Percentiles rank a stretch among this genome's conserved stretches.
These are phyloP conservation scores for Phalacrocorax aristotelis DNA, from an alignment of 2,113 vertebrate genomes.

Conservation along the genomic window DNA sequence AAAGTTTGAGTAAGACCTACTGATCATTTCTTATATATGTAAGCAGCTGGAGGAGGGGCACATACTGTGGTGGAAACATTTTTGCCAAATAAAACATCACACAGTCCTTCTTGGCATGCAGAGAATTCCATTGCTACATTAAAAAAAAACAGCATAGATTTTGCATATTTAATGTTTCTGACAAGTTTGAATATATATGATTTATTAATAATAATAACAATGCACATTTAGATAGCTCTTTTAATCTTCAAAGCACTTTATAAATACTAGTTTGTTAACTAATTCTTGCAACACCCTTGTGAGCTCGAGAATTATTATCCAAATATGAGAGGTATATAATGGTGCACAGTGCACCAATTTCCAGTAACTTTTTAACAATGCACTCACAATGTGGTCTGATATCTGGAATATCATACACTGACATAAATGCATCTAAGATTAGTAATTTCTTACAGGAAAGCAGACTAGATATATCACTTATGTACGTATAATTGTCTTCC, in stretches of 20 bases:
- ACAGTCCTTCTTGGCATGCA: background rate
- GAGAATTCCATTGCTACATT: background rate
- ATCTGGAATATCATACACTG: background rate
- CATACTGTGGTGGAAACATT: background rate
- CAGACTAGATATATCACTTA: background rate
- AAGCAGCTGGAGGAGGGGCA: background rate
- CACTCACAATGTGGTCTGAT: background rate
- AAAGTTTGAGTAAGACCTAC: background rate
- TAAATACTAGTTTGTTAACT: slow-evolving; percentile 29
- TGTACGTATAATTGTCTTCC: background rate
- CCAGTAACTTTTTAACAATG: background rate
- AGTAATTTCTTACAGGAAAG: background rate
- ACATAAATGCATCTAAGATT: background rate
- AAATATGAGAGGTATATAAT: background rate
- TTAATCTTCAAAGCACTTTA: slow-evolving; percentile 27
- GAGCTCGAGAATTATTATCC: slow-evolving; percentile 2
- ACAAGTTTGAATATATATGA: slow-evolving; percentile 42
- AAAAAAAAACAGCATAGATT: background rate
- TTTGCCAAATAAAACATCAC: background rate
- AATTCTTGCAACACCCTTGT: slow-evolving; percentile 5
- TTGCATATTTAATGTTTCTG: slow-evolving; percentile 9
- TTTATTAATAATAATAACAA: slow-evolving; percentile 17
- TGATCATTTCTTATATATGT: background rate
- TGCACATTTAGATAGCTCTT: slow-evolving; percentile 13
- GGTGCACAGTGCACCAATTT: background rate